phyloP scores from a whole-genome alignment of 2,888 invertebrate genomes.

The Ormyrus labotus region DNA sequence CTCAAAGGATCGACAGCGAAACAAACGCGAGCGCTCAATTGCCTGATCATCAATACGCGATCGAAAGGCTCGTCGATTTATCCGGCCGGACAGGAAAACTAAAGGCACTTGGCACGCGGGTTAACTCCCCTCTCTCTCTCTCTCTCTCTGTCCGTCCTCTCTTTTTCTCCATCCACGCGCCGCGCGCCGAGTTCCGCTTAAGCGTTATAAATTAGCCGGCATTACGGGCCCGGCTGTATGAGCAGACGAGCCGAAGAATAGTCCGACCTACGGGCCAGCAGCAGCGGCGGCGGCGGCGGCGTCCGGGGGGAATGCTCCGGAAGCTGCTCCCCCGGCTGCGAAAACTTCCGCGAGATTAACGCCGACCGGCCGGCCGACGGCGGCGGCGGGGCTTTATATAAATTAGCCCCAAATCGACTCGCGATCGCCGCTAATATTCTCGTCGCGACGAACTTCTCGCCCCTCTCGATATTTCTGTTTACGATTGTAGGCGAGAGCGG shows the following conservation, averaged over 20 bases:
- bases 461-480: neutral
- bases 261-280: too few species aligned
- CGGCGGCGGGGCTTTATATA: neutral
- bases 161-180: too few species aligned
- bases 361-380: neutral
- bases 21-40: too few species aligned
- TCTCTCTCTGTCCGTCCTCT: too few species aligned
- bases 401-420: conserved; percentile 34
- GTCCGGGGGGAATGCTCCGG: neutral
- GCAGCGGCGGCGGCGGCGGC: neutral
- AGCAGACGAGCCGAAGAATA: conserved; percentile 4
- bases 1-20: too few species aligned
- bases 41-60: too few species aligned
- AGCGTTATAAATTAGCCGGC: conserved; percentile 47
- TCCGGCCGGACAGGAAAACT: too few species aligned
- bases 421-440: conserved; percentile 8
- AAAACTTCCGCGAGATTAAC: conserved; percentile 47
- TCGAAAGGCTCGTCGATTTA: too few species aligned
- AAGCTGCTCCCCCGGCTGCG: conserved; percentile 4
- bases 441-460: too few species aligned
- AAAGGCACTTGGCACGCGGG: too few species aligned
- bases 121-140: too few species aligned
- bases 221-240: conserved; percentile 24
- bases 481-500: too few species aligned
- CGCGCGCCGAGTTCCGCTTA: conserved; percentile 13